These are phyloP conservation scores for Nesidiocoris tenuis DNA, from an alignment of 2,888 invertebrate species.

Conservation along the genomic window DNA sequence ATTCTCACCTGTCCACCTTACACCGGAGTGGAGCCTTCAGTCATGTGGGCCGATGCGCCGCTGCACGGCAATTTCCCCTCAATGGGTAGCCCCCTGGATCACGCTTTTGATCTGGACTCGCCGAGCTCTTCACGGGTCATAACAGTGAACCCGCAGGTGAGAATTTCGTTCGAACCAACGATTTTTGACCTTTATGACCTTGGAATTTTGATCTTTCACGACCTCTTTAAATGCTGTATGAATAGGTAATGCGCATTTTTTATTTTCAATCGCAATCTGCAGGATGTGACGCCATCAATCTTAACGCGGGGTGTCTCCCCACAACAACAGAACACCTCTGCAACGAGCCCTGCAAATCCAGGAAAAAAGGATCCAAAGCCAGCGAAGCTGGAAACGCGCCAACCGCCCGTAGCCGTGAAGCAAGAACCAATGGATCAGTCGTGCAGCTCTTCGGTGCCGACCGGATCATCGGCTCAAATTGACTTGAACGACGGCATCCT, in stretches of 20 bases:
- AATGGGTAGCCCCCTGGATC: conserved; percentile 1
- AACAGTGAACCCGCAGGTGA: conserved; percentile 6
- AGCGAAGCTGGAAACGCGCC: background rate
- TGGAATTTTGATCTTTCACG: no score
- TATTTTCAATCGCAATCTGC: no score
- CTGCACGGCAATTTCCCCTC: background rate
- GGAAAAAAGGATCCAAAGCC: background rate
- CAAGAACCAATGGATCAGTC: background rate
- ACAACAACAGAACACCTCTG: background rate
- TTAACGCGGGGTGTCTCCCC: background rate
- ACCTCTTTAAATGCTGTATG: no score
- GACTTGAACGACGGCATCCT: no score
- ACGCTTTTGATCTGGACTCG: background rate
- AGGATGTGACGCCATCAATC: conserved; percentile 24
- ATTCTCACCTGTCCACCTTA: conserved; percentile 5
- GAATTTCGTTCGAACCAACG: background rate
- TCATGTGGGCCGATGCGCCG: conserved; percentile 11
- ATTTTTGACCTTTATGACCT: no score
- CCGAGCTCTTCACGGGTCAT: background rate
- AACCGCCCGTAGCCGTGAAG: background rate
- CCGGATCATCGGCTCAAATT: no score
- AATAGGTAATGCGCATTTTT: no score
- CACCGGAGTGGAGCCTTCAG: background rate
- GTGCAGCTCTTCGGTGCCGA: no score
- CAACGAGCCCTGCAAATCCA: background rate